A percentile compares a stretch with the other conserved stretches of the same genome.
Conservation (phyloP, 1,140 invertebrate genomes). For the Calliopsis andreniformis region DNA sequence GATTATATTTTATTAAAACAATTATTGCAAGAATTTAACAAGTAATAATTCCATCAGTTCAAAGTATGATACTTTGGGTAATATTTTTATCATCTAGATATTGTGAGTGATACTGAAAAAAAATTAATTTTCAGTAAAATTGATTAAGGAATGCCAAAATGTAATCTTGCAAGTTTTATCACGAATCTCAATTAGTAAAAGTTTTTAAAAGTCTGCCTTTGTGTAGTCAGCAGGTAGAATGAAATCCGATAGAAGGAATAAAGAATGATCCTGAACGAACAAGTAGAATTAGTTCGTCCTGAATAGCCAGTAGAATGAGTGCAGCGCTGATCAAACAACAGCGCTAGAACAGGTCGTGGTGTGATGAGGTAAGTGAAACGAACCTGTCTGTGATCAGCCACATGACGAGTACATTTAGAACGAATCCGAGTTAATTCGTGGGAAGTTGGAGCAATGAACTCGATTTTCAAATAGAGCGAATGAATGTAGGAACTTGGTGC, state of each 20-base stretch:
- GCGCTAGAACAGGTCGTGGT: background rate
- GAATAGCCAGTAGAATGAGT: background rate
- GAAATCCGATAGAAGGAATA: background rate
- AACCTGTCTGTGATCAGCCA: background rate
- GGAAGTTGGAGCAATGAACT: background rate
- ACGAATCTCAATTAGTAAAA: too few relatives aligned
- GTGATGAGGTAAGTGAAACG: constrained; percentile 8
- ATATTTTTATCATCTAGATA: too few relatives aligned
- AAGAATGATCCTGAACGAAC: background rate
- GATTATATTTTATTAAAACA: too few relatives aligned
- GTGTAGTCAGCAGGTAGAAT: background rate
- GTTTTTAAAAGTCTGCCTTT: background rate
- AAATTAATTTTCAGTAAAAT: too few relatives aligned
- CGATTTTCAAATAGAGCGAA: background rate
- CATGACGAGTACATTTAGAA: too few relatives aligned
- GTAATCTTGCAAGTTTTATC: too few relatives aligned
- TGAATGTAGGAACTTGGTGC: constrained; percentile 8
- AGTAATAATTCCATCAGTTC: too few relatives aligned
- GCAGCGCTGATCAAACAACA: background rate
- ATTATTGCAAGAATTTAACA: too few relatives aligned
- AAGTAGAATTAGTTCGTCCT: background rate
- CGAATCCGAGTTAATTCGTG: too few relatives aligned
- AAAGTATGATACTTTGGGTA: too few relatives aligned
- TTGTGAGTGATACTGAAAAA: too few relatives aligned
- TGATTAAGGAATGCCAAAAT: too few relatives aligned